Percentiles rank a stretch among this genome's conserved stretches.
Conservation (phyloP, 1,140 invertebrate species). For the Ips nitidus region DNA sequence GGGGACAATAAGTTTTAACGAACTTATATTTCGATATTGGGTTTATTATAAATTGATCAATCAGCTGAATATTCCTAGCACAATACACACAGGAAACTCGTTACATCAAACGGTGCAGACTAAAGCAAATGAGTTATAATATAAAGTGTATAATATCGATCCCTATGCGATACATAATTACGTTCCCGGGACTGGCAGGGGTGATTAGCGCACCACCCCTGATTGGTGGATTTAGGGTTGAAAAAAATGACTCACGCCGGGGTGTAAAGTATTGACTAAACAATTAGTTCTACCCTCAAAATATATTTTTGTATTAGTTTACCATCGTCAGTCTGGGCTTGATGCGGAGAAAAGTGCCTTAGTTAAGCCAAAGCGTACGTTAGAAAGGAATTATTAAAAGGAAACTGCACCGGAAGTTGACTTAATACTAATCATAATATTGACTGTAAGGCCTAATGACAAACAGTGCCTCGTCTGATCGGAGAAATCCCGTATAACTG, state of each 20-base stretch:
- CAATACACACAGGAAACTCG: slow-evolving; percentile 8
- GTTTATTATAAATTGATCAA: slow-evolving; percentile 14
- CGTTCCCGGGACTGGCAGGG: slow-evolving; percentile 46
- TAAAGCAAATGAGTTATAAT: slow-evolving; percentile 29
- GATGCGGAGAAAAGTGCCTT: background rate
- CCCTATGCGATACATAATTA: slow-evolving; percentile 52
- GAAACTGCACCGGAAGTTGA: too few species aligned
- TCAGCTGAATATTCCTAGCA: background rate
- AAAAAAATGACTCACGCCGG: slow-evolving; percentile 55
- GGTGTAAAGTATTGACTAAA: slow-evolving; percentile 56
- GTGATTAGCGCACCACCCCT: slow-evolving; percentile 51
- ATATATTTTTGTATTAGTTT: slow-evolving; percentile 44
- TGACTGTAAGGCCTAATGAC: too few species aligned
- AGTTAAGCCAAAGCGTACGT: too few species aligned
- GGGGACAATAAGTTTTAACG: slow-evolving; percentile 24
- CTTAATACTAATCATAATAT: too few species aligned
- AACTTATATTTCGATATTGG: slow-evolving; percentile 6
- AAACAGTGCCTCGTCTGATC: too few species aligned
- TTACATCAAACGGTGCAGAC: slow-evolving; percentile 16
- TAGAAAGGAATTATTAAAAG: too few species aligned
- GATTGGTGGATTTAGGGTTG: slow-evolving; percentile 53
- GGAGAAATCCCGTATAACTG: too few species aligned
- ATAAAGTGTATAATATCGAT: slow-evolving; percentile 51
- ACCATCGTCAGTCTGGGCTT: slow-evolving; percentile 7
- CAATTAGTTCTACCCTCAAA: slow-evolving; percentile 51